Evolutionary conservation across 2,888 invertebrate genomes (phyloP), one percentile per base, ranked within the genome.

Genomic region (Torymus auratus): DNA sequence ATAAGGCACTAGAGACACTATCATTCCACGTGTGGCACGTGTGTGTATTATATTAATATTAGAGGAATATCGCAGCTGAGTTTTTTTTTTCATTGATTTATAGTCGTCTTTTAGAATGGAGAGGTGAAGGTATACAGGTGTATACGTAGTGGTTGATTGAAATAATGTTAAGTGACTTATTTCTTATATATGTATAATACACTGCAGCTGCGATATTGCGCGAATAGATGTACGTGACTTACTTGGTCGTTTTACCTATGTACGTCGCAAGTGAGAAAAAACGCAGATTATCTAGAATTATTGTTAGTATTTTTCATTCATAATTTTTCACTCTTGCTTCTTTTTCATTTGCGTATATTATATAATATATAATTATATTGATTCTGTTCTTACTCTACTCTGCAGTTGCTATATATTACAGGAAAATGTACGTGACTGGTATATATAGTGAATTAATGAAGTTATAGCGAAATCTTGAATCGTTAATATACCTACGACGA

Each of bases 381-480:
- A 14, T 23, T 69, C 41, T 73, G 58, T 60, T 74, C 5, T 28
- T 20, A 65, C n/a, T 20, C 20, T 69, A 2, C n/a, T 55, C 55
- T 55, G 68, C 41, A 60, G 53, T 61, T 15, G 15, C n/a, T 55
- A 50, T 20, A 14, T 62, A 1, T 1, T 72, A 72, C 41, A 70
- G 70, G 53, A 53, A 64, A 41, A 73, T 55, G 64, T 73, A 73
- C 64, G 62, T 64, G 28, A 64, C 15, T 55, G 55, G 55, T 55
- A 58, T 71, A 20, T 58, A 28, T 28, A 28, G 41, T 20, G 55
- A 73, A 28, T 55, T 55, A 71, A 53, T 58, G 14, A 65, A 76
- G 67, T 62, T 79, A 41, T 79, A 41, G 68, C 67, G 15, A 41
- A 41, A 41, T 41, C 41, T 72, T 61, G 61, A 70, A 64, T 52